Percentiles rank a stretch among this genome's conserved stretches.
Evolutionary conservation across 1,140 invertebrate species (phyloP).

Genomic region (Brachystomella parvula): DNA sequence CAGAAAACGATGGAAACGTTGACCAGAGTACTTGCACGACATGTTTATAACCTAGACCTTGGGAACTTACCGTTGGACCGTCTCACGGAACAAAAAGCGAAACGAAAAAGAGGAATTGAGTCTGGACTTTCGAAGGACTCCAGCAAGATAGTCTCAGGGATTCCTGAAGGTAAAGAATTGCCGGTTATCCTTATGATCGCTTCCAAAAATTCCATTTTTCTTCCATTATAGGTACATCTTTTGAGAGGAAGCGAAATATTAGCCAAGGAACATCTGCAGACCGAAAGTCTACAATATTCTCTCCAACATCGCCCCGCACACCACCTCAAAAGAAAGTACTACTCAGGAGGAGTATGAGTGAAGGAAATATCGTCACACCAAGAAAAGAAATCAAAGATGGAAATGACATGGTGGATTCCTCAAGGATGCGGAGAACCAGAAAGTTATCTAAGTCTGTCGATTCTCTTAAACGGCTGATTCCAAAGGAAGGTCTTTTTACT

Average conservation of each 20-base stretch:
- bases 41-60: conserved; percentile 87
- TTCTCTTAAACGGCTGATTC: conserved; percentile 23
- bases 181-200: no score
- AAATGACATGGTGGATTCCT: neutral
- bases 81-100: conserved; percentile 71
- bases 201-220: neutral
- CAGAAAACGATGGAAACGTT: conserved; percentile 94
- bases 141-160: conserved; percentile 16
- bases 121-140: conserved; percentile 18
- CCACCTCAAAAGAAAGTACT: conserved; percentile 17
- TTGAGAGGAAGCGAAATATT: conserved; percentile 19
- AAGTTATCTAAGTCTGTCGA: conserved; percentile 26
- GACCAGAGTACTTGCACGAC: conserved; percentile 80
- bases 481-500: conserved; percentile 14
- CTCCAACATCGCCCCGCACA: conserved; percentile 10
- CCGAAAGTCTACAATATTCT: conserved; percentile 29
- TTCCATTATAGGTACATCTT: neutral
- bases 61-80: conserved; percentile 79
- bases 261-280: conserved; percentile 26
- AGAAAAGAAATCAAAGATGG: conserved; percentile 1
- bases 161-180: conserved; percentile 12
- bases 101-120: conserved; percentile 48
- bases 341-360: conserved; percentile 34
- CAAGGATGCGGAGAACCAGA: conserved; percentile 5
- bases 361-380: conserved; percentile 22